A percentile compares a stretch with the other conserved stretches of the same genome.
phyloP scores from a whole-genome alignment of 2,888 invertebrate species.

The Cerceris ruficornis region DNA sequence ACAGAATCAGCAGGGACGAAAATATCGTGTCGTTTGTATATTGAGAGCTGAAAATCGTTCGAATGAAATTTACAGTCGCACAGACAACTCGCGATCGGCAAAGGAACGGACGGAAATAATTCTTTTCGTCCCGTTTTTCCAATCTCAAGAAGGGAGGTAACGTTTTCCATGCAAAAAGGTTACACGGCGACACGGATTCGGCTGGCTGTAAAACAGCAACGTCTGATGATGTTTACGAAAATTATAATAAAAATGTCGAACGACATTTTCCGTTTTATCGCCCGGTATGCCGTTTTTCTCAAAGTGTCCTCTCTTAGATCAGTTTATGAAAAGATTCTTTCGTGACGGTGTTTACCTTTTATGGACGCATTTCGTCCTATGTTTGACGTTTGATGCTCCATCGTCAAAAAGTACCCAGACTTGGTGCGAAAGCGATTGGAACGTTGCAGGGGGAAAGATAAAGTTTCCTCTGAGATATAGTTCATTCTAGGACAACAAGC shows the following conservation, averaged over 20 bases:
- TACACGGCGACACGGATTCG: too few species aligned
- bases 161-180: too few species aligned
- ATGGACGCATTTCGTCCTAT: constrained; percentile 10
- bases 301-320: constrained; percentile 9
- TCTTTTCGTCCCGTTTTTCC: too few species aligned
- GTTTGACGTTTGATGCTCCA: not conserved
- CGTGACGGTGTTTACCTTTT: constrained; percentile 12
- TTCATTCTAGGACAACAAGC: too few species aligned
- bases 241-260: not conserved
- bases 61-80: too few species aligned
- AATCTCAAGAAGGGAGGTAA: too few species aligned
- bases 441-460: constrained; percentile 23
- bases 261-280: not conserved
- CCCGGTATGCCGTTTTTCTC: not conserved
- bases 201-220: too few species aligned
- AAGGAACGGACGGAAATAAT: too few species aligned
- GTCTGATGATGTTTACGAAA: not conserved
- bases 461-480: constrained; percentile 20
- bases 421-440: not conserved
- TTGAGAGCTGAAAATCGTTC: too few species aligned
- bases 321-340: constrained; percentile 20
- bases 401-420: not conserved
- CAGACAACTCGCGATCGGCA: too few species aligned
- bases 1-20: too few species aligned
- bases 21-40: too few species aligned